Evolutionary conservation across 2,888 invertebrate genomes (phyloP), one percentile per base, ranked within the genome.

Genomic region (Mongoloraphidia duomilia): DNA sequence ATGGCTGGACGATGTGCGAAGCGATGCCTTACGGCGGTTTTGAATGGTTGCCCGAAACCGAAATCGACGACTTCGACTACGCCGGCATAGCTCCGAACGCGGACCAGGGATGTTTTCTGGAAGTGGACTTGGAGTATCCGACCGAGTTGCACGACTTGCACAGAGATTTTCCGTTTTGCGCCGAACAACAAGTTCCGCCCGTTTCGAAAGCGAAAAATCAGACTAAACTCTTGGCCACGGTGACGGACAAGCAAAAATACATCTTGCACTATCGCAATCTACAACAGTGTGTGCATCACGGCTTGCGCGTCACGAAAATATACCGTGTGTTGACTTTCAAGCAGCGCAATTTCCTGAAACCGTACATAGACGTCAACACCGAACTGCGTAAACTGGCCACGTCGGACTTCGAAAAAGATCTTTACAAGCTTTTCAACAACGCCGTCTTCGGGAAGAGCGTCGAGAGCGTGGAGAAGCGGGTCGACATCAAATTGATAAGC

Each of bases 391-490:
- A 55, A 40, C 43, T 52, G 43, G 56, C 64, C 3, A 55, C 10
- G 33, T 60, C 59, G 37, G 57, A 61, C 12, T 67, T 64, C 55
- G 60, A 65, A 53, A 65, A 65, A 59, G 60, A 64, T 53, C 61
- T 63, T 49, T 66, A 55, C 49, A 66, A 68, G 54, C 52, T 65
- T 10, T 61, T 65, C 59, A 66, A 63, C 43, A 68, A 68, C 53
- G 53, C 62, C 1, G 54, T 64, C 1, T 66, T 61, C 53, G 64
- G 66, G 0, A 66, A 67, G 51, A 61, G 60, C 0, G 60, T 64
- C 56, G 61, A 63, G 54, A 63, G 61, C 50, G 57, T 61, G 10
- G 56, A 60, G 50, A 61, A 61, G 49, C 52, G 59, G 44, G 60
- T 57, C 34, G 55, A 61, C 53, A 58, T 65, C 1, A 61, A 58